Base-by-base conservation (phyloP, 2,797 vertebrate genomes). In the Epinephelus malabaricus region DNA sequence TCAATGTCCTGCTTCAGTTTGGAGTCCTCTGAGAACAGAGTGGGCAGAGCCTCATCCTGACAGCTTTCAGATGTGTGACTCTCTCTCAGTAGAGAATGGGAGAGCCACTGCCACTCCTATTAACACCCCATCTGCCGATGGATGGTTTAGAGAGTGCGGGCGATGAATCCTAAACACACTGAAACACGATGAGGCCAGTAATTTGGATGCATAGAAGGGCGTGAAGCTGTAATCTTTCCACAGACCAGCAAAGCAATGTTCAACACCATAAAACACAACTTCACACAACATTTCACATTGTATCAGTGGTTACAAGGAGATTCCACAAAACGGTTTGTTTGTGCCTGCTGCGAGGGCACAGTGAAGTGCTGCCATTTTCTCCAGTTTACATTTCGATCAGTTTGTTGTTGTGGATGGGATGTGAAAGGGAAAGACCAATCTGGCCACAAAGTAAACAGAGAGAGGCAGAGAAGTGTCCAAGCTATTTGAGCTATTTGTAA, bases 371-470 rank as follows among this genome's bases (percentile, higher is more conserved):
- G 38, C 34, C 53, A 45, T 56, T 68, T 78, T 83, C 51, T 77
- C 51, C 45, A 2, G 34, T 71, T 61, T 80, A 63, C 72, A 25
- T 82, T 74, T 59, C 62, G 25, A 79, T 68, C 30, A 10, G 49
- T 79, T 67, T 84, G 71, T 75, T 76, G 76, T 70, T 80, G 49
- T 61, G 55, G 55, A 86, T 77, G 56, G n/a, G 64, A 78, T 65
- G 66, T 51, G 81, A 85, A 66, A 59, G 62, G 53, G 51, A 73
- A 72, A 43, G 74, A 62, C 70, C 71, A 59, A 51, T 18, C 38
- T 40, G 67, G 62, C 90, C 86, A 73, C 86, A 89, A 67, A 69
- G 73, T 86, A 88, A 92, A 92, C 77, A 38, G 43, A 76, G 59
- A 73, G 6, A 69, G 81, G 62, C 81, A 66, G 43, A 64, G 64